Conservation (phyloP, 2,797 vertebrate species). For the Pantherophis alleghaniensis region DNA sequence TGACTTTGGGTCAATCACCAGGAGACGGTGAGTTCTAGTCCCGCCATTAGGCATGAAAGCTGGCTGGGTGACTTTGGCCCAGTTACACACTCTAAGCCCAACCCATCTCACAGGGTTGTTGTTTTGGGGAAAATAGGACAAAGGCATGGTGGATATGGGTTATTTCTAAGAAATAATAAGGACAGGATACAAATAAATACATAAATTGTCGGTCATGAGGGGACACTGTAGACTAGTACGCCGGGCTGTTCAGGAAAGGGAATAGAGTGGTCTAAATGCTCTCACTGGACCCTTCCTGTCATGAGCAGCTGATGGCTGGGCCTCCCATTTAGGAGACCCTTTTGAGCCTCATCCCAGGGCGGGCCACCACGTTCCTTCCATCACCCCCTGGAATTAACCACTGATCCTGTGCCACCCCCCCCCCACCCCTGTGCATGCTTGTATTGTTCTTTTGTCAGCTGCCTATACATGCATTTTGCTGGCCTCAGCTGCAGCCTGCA, state of each 20-base stretch:
- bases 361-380: background rate
- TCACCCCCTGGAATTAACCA: background rate
- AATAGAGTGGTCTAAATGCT: background rate
- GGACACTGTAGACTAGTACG: background rate
- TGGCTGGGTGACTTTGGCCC: too few relatives aligned
- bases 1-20: too few relatives aligned
- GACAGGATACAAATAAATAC: too few relatives aligned
- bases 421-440: rapidly evolving
- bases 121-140: too few relatives aligned
- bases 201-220: background rate
- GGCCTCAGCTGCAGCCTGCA: too few relatives aligned
- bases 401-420: background rate
- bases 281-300: background rate
- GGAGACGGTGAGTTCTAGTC: too few relatives aligned
- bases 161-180: too few relatives aligned
- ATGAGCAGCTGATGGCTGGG: background rate
- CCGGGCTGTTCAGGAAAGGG: background rate
- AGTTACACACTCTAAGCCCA: too few relatives aligned
- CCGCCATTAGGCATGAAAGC: too few relatives aligned
- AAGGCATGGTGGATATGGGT: too few relatives aligned
- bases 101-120: too few relatives aligned
- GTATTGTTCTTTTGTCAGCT: background rate
- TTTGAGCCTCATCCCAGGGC: background rate
- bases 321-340: background rate
- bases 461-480: background rate